Percentiles rank a stretch among this genome's conserved stretches.
Evolutionary conservation across 2,113 vertebrate species (phyloP).

Genomic region (Malurus melanocephalus): DNA sequence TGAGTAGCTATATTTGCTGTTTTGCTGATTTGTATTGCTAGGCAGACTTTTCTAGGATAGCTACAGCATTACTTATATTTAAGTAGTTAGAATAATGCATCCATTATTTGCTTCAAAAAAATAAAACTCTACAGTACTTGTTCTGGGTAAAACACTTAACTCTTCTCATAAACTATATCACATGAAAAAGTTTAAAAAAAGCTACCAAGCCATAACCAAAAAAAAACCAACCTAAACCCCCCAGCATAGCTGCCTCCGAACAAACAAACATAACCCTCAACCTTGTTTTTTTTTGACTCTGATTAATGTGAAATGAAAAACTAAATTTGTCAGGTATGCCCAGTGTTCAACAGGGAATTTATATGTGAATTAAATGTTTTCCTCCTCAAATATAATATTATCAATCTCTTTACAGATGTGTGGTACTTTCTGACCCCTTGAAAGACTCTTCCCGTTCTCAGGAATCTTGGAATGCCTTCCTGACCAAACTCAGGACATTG

Average conservation of each 20-base stretch:
- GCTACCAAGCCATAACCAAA: background rate
- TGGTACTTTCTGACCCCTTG: constrained; percentile 92
- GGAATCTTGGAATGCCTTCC: constrained; percentile 96
- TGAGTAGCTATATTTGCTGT: background rate
- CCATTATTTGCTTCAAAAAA: background rate
- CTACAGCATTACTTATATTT: background rate
- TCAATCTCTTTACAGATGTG: constrained; percentile 79
- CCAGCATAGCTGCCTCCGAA: background rate
- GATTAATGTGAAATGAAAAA: background rate
- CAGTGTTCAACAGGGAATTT: background rate
- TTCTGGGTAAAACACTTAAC: background rate
- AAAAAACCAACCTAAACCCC: background rate
- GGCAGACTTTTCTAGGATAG: background rate
- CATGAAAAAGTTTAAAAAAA: background rate
- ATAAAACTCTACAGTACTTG: background rate
- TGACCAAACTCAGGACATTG: constrained; percentile 93
- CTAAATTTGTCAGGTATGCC: background rate
- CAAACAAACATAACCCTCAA: background rate
- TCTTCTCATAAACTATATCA: background rate
- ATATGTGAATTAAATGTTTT: background rate
- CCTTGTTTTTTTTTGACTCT: background rate
- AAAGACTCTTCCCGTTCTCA: constrained; percentile 97
- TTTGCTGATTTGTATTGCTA: background rate
- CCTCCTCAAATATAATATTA: background rate
- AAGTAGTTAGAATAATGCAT: background rate